A percentile compares a stretch with the other conserved stretches of the same genome.
These are phyloP conservation scores for Tiliacea aurago DNA, from an alignment of 2,888 invertebrate genomes.

Conservation along the genomic window DNA sequence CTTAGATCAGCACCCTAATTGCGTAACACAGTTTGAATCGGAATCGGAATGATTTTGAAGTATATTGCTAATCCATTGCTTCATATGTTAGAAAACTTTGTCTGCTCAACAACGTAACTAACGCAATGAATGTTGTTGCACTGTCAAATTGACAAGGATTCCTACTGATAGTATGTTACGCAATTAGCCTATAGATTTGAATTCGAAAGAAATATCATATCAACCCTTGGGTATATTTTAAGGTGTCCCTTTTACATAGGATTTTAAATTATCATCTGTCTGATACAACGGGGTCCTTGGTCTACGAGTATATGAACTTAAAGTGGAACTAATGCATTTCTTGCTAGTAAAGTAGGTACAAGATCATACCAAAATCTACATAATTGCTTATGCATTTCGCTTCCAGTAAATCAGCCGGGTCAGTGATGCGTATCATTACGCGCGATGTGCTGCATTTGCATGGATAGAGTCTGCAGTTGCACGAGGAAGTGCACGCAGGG, in stretches of 20 bases:
- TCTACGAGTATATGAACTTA: background rate
- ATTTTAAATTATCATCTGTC: background rate
- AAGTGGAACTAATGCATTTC: slow-evolving; percentile 9
- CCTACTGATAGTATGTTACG: too few species aligned
- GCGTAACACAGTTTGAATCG: too few species aligned
- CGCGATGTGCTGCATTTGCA: slow-evolving; percentile 22
- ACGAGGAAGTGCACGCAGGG: slow-evolving; percentile 13
- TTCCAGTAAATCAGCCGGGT: background rate
- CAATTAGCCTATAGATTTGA: too few species aligned
- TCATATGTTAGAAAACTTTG: too few species aligned
- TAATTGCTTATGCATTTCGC: slow-evolving; percentile 34
- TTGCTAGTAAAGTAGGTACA: slow-evolving; percentile 17
- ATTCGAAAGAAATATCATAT: background rate
- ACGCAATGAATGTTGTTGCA: too few species aligned
- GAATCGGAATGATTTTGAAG: too few species aligned
- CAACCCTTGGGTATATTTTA: background rate
- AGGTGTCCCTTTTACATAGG: background rate
- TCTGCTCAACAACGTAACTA: too few species aligned
- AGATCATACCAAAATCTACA: slow-evolving; percentile 24
- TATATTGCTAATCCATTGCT: too few species aligned
- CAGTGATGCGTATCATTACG: slow-evolving; percentile 18
- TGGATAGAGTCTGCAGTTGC: slow-evolving; percentile 1
- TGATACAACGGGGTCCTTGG: background rate
- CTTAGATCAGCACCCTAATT: too few species aligned
- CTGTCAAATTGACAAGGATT: too few species aligned